Conservation (phyloP, 2,113 vertebrate genomes). For the Trochalopteron elliotii region DNA sequence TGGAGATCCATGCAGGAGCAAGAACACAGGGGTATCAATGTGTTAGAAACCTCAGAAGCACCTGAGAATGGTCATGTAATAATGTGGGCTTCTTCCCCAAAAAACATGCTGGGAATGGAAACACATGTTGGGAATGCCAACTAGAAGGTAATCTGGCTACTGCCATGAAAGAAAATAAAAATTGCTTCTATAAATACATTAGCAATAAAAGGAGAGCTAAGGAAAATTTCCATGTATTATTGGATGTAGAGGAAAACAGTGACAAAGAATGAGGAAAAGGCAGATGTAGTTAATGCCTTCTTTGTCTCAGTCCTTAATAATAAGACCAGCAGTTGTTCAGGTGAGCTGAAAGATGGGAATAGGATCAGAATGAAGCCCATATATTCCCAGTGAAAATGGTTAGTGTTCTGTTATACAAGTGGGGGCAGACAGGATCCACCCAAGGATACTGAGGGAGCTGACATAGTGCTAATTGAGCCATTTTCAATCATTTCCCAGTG, state of each 20-base stretch:
- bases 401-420: not conserved
- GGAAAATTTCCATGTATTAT: not conserved
- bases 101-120: not conserved
- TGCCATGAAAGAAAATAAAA: not conserved
- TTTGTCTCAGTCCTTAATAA: not conserved
- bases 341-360: not conserved
- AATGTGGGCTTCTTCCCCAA: not conserved
- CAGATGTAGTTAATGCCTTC: not conserved
- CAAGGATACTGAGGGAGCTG: not conserved
- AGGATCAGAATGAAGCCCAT: not conserved
- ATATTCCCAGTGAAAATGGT: not conserved
- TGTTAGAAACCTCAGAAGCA: not conserved
- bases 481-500: not conserved
- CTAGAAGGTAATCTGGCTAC: not conserved
- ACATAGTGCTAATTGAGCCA: rapidly evolving
- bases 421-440: not conserved
- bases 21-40: not conserved
- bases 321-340: not conserved
- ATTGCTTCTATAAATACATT: not conserved
- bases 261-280: not conserved
- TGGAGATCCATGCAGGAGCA: not conserved
- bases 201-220: not conserved
- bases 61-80: not conserved
- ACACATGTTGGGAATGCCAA: not conserved
- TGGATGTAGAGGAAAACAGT: not conserved